A percentile compares a stretch with the other conserved stretches of the same genome.
Conservation (phyloP, 2,888 invertebrate genomes). For the Leptarthrus brevirostris region DNA sequence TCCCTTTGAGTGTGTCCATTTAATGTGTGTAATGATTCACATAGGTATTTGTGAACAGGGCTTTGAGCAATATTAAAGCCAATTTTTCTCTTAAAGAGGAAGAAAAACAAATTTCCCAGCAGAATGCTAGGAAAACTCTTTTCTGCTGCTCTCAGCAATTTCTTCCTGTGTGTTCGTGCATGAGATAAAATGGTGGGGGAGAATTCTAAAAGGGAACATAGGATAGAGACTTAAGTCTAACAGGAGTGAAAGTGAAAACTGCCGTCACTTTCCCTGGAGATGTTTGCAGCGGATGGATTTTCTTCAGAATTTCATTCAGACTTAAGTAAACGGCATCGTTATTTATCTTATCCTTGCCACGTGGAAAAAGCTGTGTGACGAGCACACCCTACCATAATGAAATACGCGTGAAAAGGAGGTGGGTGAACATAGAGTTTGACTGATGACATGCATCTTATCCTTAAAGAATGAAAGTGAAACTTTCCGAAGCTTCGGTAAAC, state of each 20-base stretch:
- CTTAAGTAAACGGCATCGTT: conserved; percentile 38
- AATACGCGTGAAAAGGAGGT: neutral
- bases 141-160: conserved; percentile 38
- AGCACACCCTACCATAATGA: neutral
- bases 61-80: conserved; percentile 40
- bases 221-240: neutral
- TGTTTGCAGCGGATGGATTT: conserved; percentile 22
- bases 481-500: conserved; percentile 21
- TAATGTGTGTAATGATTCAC: too few species aligned
- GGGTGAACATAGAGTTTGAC: conserved; percentile 23
- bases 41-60: neutral
- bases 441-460: conserved; percentile 26
- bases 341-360: conserved; percentile 37
- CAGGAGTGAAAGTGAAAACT: conserved; percentile 40
- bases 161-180: neutral
- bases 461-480: conserved; percentile 38
- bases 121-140: conserved; percentile 4
- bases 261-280: neutral
- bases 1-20: neutral
- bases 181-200: neutral
- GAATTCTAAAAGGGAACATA: conserved; percentile 19
- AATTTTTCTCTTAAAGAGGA: conserved; percentile 30
- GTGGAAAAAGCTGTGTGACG: conserved; percentile 27
- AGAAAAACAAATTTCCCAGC: conserved; percentile 46
- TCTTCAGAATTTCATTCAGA: conserved; percentile 40